Conservation (phyloP, 2,113 vertebrate genomes). For the human (Homo sapiens) region GRCh38 chr9:113901001-113901500, state of each 20-base stretch:
- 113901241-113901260: background rate
- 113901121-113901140: too few species aligned
- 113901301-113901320: slow-evolving; percentile 8
- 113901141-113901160: background rate
- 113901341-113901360: background rate
- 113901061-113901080: background rate
- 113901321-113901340: fast-evolving
- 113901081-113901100: too few species aligned
- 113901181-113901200: background rate
- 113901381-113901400: background rate
- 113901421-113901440: slow-evolving; percentile 69
- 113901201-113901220: background rate
- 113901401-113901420: background rate
- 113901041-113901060: too few species aligned
- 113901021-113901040: too few species aligned
- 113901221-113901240: background rate
- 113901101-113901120: background rate
- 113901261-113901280: background rate
- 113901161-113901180: background rate
- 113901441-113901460: slow-evolving; percentile 79
- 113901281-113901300: slow-evolving; percentile 1
- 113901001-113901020: too few species aligned
- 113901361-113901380: background rate
- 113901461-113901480: slow-evolving; percentile 79
- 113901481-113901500: slow-evolving; percentile 78